Percentiles rank a stretch among this genome's conserved stretches.
phyloP scores from a whole-genome alignment of 2,113 vertebrate species.

The Tapirus terrestris region DNA sequence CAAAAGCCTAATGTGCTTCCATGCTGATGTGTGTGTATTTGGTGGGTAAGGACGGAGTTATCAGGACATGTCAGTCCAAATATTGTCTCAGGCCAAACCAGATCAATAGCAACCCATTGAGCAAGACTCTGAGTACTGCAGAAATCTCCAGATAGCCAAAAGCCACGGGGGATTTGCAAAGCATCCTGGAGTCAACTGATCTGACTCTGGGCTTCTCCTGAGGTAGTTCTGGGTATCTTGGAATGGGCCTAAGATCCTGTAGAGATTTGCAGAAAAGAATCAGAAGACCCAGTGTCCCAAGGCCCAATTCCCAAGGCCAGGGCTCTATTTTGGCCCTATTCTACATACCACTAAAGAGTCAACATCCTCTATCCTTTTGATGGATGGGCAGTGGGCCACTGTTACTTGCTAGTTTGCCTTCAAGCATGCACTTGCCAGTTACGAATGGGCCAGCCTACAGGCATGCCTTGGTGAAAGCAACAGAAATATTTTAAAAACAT shows the following conservation, averaged over 20 bases:
- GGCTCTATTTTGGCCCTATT: not conserved
- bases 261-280: slow-evolving; percentile 37
- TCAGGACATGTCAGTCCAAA: not conserved
- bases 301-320: not conserved
- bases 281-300: not conserved
- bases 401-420: not conserved
- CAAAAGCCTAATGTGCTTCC: not conserved
- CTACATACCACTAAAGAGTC: not conserved
- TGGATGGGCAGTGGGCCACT: not conserved
- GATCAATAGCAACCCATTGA: not conserved
- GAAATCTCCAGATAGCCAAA: not conserved
- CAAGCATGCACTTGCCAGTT: not conserved
- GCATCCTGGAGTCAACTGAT: not conserved
- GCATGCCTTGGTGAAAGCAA: slow-evolving; percentile 1
- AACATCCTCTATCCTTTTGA: not conserved
- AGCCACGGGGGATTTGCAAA: not conserved
- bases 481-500: slow-evolving; percentile 1
- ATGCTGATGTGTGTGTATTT: not conserved
- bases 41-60: not conserved
- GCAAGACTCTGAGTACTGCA: not conserved
- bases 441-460: not conserved
- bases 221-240: not conserved
- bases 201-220: not conserved
- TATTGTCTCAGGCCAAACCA: not conserved
- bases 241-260: not conserved